phyloP scores from a whole-genome alignment of 2,113 vertebrate genomes.

The Aspiorhynchus laticeps region DNA sequence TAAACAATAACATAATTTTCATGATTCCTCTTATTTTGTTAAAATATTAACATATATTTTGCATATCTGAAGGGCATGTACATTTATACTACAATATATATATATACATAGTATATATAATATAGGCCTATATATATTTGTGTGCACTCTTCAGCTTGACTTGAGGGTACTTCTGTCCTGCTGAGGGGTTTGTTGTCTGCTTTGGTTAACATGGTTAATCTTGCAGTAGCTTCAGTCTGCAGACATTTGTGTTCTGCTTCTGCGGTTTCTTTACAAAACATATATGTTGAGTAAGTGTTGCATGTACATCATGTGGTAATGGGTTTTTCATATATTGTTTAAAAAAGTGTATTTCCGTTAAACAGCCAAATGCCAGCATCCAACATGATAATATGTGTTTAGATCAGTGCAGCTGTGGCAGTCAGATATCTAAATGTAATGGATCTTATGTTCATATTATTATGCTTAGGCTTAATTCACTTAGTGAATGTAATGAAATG shows the following conservation, averaged over 20 bases:
- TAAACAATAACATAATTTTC: no score
- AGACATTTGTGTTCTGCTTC: neutral
- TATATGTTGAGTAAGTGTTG: neutral
- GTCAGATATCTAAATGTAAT: neutral
- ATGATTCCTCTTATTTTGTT: no score
- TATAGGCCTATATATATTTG: no score
- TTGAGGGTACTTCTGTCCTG: no score
- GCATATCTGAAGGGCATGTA: no score
- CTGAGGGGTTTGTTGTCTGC: no score
- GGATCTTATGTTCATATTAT: neutral
- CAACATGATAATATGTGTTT: neutral
- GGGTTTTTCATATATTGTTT: no score
- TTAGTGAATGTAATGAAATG: neutral
- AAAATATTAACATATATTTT: no score
- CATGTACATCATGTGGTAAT: neutral
- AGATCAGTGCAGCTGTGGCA: neutral
- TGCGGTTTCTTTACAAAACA: neutral
- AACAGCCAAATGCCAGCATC: neutral
- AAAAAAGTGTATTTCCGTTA: no score
- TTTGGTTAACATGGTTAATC: neutral
- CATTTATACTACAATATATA: no score
- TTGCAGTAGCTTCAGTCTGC: neutral
- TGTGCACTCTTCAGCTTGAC: no score
- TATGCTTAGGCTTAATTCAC: neutral
- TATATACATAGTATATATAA: no score